Evolutionary conservation across 2,113 vertebrate species (phyloP), one percentile per base, ranked within the genome.

Genomic region (Rhineura floridana): DNA sequence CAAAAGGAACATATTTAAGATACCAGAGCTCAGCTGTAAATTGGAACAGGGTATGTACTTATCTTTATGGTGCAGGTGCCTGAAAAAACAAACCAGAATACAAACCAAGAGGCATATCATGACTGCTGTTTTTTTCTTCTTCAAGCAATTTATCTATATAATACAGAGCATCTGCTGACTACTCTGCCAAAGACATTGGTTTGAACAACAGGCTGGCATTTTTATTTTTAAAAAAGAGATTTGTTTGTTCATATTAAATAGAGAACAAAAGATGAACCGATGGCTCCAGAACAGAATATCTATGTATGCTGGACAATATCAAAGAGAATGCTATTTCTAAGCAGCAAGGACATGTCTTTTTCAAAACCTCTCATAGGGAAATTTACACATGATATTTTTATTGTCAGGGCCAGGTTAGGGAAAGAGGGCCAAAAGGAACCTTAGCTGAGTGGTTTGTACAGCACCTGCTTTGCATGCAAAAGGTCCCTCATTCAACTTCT

Each of bases 41-140:
- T 6, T 2, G 4, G 0, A 73, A 73, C 72, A 79, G 87, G 80
- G 70, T 88, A 50, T 88, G 73, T 63, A 91, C 77, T 93, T 95
- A 91, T 88, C 90, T 94, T 81, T 55, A 83, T 30, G 55, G 33
- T 90, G 86, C 93, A 93, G 94, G 91, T 89, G 88, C 77, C 81
- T 52, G 28, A 72, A 42, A 87, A 81, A 85, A 55, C 77, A 72
- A 75, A 80, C 78, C 84, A 92, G 85, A 84, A 77, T 73, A 46
- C 28, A 81, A 73, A 89, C 39, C 62, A 70, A 85, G 72, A 88
- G 87, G 87, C 2, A 44, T 2, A 48, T n/a, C n/a, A n/a, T 0
- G 1, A 83, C 77, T 36, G 70, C 23, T 65, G 75, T 82, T 44
- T 42, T 30, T 21, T 7, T 85, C 36, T 36, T 44, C 21, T 46